phyloP scores from a whole-genome alignment of 2,888 invertebrate species.

The Erebia palarica region DNA sequence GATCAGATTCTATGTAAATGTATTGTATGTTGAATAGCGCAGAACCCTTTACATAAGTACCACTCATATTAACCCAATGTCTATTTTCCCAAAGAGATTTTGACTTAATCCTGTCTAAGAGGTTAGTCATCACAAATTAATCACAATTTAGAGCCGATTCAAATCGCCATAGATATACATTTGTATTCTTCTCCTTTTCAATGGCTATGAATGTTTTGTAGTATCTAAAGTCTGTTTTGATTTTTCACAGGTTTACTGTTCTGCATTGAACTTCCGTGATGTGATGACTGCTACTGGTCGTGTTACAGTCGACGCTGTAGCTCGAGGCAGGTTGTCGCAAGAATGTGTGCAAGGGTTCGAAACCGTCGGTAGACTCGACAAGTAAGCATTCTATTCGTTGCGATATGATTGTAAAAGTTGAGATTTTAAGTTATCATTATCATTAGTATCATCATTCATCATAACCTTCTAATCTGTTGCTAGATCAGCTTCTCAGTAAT shows the following conservation, averaged over 20 bases:
- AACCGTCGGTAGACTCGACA: constrained; percentile 81
- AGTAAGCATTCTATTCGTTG: constrained; percentile 53
- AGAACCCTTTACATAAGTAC: too few relatives aligned
- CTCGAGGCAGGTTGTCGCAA: constrained; percentile 84
- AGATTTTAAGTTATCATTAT: neutral
- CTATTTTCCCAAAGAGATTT: too few relatives aligned
- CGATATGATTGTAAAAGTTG: neutral
- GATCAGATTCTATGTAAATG: too few relatives aligned
- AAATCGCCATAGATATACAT: too few relatives aligned
- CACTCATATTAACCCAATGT: too few relatives aligned
- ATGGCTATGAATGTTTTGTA: too few relatives aligned
- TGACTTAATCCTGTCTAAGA: too few relatives aligned
- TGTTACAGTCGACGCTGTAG: constrained; percentile 91
- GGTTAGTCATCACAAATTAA: too few relatives aligned
- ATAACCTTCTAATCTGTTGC: neutral
- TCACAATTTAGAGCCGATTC: too few relatives aligned
- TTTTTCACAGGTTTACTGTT: constrained; percentile 84
- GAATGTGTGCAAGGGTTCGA: constrained; percentile 88
- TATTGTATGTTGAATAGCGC: too few relatives aligned
- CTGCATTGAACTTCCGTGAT: constrained; percentile 96
- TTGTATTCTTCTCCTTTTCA: too few relatives aligned
- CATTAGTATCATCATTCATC: neutral
- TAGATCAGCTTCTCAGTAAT: neutral
- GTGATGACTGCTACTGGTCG: constrained; percentile 97
- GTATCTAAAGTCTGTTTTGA: neutral